phyloP scores from a whole-genome alignment of 2,113 vertebrate species.

The Scophthalmus maximus region DNA sequence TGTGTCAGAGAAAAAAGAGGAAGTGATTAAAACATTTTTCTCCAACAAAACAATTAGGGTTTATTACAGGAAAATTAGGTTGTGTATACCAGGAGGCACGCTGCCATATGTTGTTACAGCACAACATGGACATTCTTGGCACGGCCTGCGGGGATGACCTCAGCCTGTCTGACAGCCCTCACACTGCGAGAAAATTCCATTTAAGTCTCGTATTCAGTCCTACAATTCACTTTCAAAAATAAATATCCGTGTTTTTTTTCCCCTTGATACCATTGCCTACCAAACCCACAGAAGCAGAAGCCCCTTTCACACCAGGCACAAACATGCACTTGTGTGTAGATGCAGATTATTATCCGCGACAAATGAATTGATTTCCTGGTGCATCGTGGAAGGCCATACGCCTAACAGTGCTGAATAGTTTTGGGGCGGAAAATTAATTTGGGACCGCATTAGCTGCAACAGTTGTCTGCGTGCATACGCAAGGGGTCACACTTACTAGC shows the following conservation, averaged over 20 bases:
- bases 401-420: neutral
- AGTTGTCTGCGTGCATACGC: too few species aligned
- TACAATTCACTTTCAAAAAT: neutral
- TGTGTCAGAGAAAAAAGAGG: conserved; percentile 52
- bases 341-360: conserved; percentile 16
- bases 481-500: too few species aligned
- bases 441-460: conserved; percentile 16
- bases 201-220: neutral
- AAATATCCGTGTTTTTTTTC: neutral
- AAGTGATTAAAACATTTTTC: conserved; percentile 59
- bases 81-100: conserved; percentile 43
- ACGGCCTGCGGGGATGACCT: conserved; percentile 25
- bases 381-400: neutral
- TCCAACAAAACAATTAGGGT: conserved; percentile 58
- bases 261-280: neutral
- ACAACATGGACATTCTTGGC: conserved; percentile 38
- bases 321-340: neutral
- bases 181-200: neutral
- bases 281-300: too few species aligned
- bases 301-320: neutral
- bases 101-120: conserved; percentile 51
- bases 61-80: conserved; percentile 63
- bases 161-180: conserved; percentile 13
- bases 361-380: conserved; percentile 32
- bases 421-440: conserved; percentile 18